Base-by-base conservation (phyloP, 2,888 invertebrate genomes). In the Microctonus hyperodae region DNA sequence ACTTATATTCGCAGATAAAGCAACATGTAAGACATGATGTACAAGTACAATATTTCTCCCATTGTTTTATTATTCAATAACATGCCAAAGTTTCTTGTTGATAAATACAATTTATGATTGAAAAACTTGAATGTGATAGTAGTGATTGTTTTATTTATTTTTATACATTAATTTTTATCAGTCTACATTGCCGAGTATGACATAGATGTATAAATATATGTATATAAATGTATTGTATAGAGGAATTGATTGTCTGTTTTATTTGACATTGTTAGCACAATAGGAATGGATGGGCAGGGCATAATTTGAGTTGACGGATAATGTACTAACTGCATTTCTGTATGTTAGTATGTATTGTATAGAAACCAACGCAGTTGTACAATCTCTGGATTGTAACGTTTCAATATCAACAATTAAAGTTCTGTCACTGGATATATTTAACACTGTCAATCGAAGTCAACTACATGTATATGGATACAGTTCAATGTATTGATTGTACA, bases 11-110 rank as follows among this genome's bases (percentile, higher is more conserved):
- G 62, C 40, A 50, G n/a, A 40, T 28, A 61, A 1, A 44, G 33
- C 22, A 48, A 31, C 40, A 57, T 25, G 65, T 48, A 37, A 56
- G 57, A 33, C 51, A 58, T 35, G 6, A 67, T 50, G 64, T 67
- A 64, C 67, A 22, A 53, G 61, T 67, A 64, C 67, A 22, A 57
- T 65, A 35, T 50, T 67, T 48, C 31, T n/a, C 16, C 16, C 16
- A 16, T 44, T 13, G 3, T 6, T 37, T 37, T n/a, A 37, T 20
- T n/a, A 20, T 44, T 0, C 16, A 44, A 5, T 28, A 20, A 5
- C 6, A 44, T 4, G 44, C 4, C 44, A n/a, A n/a, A n/a, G n/a
- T n/a, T 16, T 9, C 1, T 44, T 44, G 7, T 6, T 44, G 2
- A n/a, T 9, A 44, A 16, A 44, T 16, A 16, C 16, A 44, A 44